These are phyloP conservation scores for Sander vitreus DNA, from an alignment of 2,113 vertebrate species.

Conservation along the genomic window DNA sequence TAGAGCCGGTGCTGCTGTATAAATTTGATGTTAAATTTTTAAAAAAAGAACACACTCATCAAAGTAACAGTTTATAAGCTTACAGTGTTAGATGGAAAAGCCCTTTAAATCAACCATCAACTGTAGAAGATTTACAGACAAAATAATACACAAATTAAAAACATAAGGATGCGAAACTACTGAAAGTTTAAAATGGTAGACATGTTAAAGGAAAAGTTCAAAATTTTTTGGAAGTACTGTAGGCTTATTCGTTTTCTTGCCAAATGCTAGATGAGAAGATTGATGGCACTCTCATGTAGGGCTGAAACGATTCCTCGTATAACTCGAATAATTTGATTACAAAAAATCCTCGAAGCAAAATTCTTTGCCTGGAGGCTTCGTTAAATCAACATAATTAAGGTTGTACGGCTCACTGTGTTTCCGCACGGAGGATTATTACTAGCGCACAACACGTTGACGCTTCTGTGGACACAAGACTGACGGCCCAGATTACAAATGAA, in stretches of 20 bases:
- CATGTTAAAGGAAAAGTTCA: not conserved
- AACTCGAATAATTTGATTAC: too few relatives aligned
- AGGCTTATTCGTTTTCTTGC: not conserved
- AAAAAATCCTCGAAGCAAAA: too few relatives aligned
- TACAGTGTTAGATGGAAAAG: conserved; percentile 6
- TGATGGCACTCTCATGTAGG: not conserved
- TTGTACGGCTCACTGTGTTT: too few relatives aligned
- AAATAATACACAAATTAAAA: not conserved
- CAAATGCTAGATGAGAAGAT: not conserved
- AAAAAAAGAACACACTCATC: conserved; percentile 17
- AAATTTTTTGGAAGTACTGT: too few relatives aligned
- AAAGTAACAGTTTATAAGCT: conserved; percentile 44
- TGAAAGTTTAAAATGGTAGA: not conserved
- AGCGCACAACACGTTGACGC: too few relatives aligned
- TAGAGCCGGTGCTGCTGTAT: conserved; percentile 36
- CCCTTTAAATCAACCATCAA: not conserved
- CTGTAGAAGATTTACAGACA: not conserved
- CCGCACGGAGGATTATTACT: too few relatives aligned
- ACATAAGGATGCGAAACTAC: not conserved
- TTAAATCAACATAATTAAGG: too few relatives aligned
- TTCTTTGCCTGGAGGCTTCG: too few relatives aligned
- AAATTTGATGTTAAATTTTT: conserved; percentile 60
- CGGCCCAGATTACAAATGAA: too few relatives aligned
- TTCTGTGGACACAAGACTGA: too few relatives aligned
- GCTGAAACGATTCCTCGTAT: too few relatives aligned